Evolutionary conservation across 2,888 invertebrate genomes (phyloP), one percentile per base, ranked within the genome.

Genomic region (Mantis religiosa): DNA sequence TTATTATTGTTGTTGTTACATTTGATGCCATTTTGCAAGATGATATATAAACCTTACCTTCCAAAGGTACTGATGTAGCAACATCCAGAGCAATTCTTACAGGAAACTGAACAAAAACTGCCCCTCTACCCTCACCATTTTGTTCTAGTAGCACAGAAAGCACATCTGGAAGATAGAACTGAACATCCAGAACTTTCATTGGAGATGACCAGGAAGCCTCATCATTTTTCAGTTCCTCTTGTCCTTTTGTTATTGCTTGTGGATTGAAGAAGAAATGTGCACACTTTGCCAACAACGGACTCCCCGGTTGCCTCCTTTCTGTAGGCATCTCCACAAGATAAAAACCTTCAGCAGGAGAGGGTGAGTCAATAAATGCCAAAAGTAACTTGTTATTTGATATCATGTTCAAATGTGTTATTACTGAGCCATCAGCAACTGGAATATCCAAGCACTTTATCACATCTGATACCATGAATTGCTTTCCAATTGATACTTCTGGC

Each of bases 141-240:
- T 95, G 95, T 92, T 95, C 95, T 27, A 96, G 92, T 28, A 98
- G 93, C 54, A 97, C 92, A n/a, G 97, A 97, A 28, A 98, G 92
- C 88, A 95, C 95, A 90, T 95, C 95, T 84, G 94, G 92, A 0
- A 96, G 96, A 93, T 97, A 98, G 93, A 97, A 97, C 92, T 97
- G 96, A 41, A 97, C 92, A 92, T 97, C 97, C 41, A 95, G 92
- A 84, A 97, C 93, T 89, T 93, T 91, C 89, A 90, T 87, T 8
- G 84, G 54, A 28, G 82, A 28, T 25, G 82, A 83, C 54, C 41
- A 85, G 4, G 82, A 81, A 12, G 47, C 28, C 20, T 83, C 87
- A 82, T 34, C 54, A 28, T 4, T 71, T 30, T 27, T 84, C 8
- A 28, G 20, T 8, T 28, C 84, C 20, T 81, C 84, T 41, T 41